Evolutionary conservation across 2,888 invertebrate genomes (phyloP).

Genomic region (Myopa testacea): DNA sequence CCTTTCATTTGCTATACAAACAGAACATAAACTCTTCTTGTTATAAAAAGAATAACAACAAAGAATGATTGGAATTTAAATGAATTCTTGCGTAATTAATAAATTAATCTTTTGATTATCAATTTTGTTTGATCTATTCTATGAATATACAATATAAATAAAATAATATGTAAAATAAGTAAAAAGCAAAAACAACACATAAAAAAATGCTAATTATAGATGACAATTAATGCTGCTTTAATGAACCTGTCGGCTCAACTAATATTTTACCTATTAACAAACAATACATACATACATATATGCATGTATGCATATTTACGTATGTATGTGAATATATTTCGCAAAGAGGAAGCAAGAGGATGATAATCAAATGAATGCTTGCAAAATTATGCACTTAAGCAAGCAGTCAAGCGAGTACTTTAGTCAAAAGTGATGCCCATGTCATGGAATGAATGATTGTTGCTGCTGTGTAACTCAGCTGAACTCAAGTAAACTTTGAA

Average conservation of each 20-base stretch:
- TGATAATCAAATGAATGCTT: not conserved
- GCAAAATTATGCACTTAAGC: not conserved
- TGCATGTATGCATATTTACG: no score
- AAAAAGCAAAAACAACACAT: no score
- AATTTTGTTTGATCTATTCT: no score
- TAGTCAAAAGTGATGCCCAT: slow-evolving; percentile 5
- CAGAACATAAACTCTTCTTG: not conserved
- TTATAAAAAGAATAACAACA: not conserved
- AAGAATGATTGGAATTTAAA: not conserved
- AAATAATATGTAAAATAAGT: no score
- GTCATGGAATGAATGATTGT: slow-evolving; percentile 14
- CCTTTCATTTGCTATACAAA: no score
- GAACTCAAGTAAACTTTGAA: not conserved
- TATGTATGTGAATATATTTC: no score
- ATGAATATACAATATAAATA: no score
- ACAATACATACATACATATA: no score
- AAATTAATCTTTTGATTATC: not conserved
- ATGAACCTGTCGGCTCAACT: no score
- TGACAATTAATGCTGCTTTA: no score
- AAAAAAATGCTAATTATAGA: no score
- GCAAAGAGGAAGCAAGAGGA: not conserved
- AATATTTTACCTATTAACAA: no score
- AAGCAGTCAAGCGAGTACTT: slow-evolving; percentile 8
- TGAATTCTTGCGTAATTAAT: not conserved
- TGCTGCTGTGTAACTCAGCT: not conserved